These are phyloP conservation scores for Agelas oroides DNA, from an alignment of 37 sponge, comb jelly and placozoan genomes.

Conservation along the genomic window DNA sequence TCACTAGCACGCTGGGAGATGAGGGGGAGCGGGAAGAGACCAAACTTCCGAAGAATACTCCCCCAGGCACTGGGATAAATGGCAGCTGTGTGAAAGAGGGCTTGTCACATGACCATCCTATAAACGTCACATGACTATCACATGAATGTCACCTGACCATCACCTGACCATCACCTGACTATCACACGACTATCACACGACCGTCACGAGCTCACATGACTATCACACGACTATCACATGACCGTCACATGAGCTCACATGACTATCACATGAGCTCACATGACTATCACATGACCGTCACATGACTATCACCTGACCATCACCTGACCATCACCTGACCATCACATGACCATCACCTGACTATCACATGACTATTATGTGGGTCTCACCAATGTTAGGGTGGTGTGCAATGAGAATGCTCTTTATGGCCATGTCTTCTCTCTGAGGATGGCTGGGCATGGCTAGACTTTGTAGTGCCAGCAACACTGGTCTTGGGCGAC, in stretches of 20 bases:
- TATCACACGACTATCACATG: background rate
- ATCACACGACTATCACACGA: background rate
- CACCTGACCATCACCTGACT: background rate
- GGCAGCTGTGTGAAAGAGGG: background rate
- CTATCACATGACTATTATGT: background rate
- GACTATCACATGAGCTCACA: background rate
- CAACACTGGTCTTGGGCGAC: constrained; percentile 11
- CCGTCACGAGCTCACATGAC: background rate
- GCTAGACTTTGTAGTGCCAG: constrained; percentile 31
- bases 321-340: background rate
- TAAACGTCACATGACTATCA: background rate
- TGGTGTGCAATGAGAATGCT: constrained; percentile 53
- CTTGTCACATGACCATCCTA: background rate
- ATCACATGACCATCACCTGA: background rate
- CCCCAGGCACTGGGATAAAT: constrained; percentile 52
- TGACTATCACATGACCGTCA: background rate
- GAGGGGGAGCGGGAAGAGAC: constrained; percentile 18
- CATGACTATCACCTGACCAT: background rate
- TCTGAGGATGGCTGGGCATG: constrained; percentile 37
- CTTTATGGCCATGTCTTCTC: constrained; percentile 44
- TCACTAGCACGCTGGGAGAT: background rate
- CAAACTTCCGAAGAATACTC: constrained; percentile 28
- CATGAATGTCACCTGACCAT: too few species aligned
- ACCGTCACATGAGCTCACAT: background rate
- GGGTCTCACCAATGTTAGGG: constrained; percentile 54